Conservation (phyloP, 2,888 invertebrate species). For the Agrochola macilenta region DNA sequence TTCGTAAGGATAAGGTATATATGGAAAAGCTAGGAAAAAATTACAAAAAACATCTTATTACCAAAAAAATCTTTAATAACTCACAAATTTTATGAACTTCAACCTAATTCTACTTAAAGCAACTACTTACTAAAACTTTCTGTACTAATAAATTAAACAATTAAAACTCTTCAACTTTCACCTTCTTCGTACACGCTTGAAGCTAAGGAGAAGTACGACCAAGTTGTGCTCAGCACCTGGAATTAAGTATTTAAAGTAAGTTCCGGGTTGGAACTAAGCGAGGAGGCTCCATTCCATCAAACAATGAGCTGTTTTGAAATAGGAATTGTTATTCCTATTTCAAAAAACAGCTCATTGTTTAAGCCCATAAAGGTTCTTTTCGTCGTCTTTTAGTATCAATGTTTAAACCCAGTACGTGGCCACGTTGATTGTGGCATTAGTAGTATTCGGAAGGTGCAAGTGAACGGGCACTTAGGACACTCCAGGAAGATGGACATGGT, state of each 20-base stretch:
- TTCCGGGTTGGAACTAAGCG: neutral
- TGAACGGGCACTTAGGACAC: too few relatives aligned
- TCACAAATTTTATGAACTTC: neutral
- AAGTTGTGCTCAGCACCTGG: constrained; percentile 79
- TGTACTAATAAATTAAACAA: constrained; percentile 48
- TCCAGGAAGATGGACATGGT: too few relatives aligned
- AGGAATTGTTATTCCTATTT: too few relatives aligned
- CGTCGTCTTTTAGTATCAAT: too few relatives aligned
- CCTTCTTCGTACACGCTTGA: constrained; percentile 64
- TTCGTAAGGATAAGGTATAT: too few relatives aligned
- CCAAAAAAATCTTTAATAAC: constrained; percentile 18
- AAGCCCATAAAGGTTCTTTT: too few relatives aligned
- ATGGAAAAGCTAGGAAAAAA: neutral
- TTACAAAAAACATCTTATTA: neutral
- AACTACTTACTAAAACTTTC: constrained; percentile 26
- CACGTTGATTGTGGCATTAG: too few relatives aligned
- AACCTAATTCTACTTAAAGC: constrained; percentile 11
- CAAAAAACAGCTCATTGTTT: too few relatives aligned
- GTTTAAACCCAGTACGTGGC: too few relatives aligned
- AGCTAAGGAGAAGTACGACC: constrained; percentile 79
- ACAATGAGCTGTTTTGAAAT: too few relatives aligned
- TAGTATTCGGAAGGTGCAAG: too few relatives aligned
- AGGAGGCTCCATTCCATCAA: neutral
- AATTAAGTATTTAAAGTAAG: constrained; percentile 55
- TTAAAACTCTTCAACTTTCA: constrained; percentile 51